phyloP scores from a whole-genome alignment of 2,888 invertebrate genomes.

The Coleophora flavipennella region DNA sequence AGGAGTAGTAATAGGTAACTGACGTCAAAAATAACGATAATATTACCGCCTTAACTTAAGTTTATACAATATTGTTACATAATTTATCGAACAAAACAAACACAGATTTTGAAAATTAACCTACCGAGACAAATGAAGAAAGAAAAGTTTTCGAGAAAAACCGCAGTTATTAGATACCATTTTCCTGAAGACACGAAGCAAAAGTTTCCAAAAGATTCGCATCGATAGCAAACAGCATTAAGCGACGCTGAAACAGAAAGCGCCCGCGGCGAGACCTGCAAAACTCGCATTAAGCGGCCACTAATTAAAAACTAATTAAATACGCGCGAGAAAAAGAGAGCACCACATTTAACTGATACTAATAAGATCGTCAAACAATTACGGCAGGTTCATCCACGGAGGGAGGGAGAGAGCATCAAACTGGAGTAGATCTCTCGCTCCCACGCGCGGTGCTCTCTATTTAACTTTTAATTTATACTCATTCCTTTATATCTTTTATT shows the following conservation, averaged over 20 bases:
- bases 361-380: constrained; percentile 74
- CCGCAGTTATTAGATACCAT: too few relatives aligned
- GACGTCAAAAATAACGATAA: too few relatives aligned
- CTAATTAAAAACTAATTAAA: constrained; percentile 72
- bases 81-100: too few relatives aligned
- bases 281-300: constrained; percentile 58
- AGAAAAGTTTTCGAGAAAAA: too few relatives aligned
- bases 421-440: constrained; percentile 30
- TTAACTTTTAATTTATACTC: constrained; percentile 74
- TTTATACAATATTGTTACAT: too few relatives aligned
- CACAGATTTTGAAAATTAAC: too few relatives aligned
- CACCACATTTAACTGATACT: constrained; percentile 71
- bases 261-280: constrained; percentile 38
- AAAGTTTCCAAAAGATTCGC: not conserved
- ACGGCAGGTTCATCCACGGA: constrained; percentile 52
- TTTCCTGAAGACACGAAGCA: not conserved
- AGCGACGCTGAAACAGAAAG: constrained; percentile 26
- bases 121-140: too few relatives aligned
- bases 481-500: constrained; percentile 74
- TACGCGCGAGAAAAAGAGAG: constrained; percentile 67
- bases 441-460: constrained; percentile 53
- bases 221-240: not conserved
- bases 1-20: too few relatives aligned
- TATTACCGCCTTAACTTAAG: too few relatives aligned
- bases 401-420: constrained; percentile 25